phyloP scores from a whole-genome alignment of 2,888 invertebrate species.

The Volucella inanis region DNA sequence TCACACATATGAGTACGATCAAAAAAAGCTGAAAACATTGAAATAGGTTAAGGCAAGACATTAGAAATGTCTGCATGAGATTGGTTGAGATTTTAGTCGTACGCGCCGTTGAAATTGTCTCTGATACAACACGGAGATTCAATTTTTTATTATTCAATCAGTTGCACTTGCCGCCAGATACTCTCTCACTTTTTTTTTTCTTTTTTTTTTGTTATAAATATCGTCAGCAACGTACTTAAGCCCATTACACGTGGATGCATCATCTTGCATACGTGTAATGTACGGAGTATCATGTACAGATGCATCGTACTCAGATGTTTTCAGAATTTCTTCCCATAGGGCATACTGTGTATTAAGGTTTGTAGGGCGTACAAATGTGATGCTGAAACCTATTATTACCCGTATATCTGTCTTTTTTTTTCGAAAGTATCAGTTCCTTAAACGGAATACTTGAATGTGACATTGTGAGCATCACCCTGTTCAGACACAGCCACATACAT shows the following conservation, averaged over 20 bases:
- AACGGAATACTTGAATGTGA: neutral
- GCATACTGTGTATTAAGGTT: slow-evolving; percentile 40
- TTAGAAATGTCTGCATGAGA: slow-evolving; percentile 27
- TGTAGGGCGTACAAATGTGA: slow-evolving; percentile 43
- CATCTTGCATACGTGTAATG: slow-evolving; percentile 34
- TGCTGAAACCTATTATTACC: slow-evolving; percentile 28
- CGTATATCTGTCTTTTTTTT: neutral
- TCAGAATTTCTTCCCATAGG: slow-evolving; percentile 39
- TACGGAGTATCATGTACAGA: slow-evolving; percentile 7
- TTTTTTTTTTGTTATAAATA: neutral
- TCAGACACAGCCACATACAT: neutral
- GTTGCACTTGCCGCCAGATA: slow-evolving; percentile 25
- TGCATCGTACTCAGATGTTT: slow-evolving; percentile 15
- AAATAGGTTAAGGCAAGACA: slow-evolving; percentile 53
- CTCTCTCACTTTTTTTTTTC: slow-evolving; percentile 2
- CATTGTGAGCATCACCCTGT: neutral
- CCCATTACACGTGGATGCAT: slow-evolving; percentile 40
- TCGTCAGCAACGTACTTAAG: slow-evolving; percentile 14
- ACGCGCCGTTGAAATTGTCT: slow-evolving; percentile 24
- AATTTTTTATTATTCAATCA: slow-evolving; percentile 57
- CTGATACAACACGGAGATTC: slow-evolving; percentile 27
- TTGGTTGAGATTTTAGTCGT: slow-evolving; percentile 10
- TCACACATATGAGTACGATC: neutral
- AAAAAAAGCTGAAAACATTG: slow-evolving; percentile 8
- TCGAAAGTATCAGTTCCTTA: slow-evolving; percentile 17